Percentiles rank a stretch among this genome's conserved stretches.
These are phyloP conservation scores for Hypanus sabinus DNA, from an alignment of 2,113 vertebrate species.

Conservation along the genomic window DNA sequence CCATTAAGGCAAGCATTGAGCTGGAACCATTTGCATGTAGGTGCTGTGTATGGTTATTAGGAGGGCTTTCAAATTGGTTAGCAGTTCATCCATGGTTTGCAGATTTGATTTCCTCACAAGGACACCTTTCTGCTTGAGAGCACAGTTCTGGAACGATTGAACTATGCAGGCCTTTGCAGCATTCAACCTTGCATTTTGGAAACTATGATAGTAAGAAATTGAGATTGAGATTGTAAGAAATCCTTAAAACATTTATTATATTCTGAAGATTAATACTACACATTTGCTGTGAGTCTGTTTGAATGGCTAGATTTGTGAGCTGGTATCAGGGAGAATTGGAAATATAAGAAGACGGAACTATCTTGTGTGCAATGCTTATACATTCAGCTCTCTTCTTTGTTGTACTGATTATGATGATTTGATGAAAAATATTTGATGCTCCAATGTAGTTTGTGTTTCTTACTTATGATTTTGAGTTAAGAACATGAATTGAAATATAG, in stretches of 20 bases:
- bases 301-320: not conserved
- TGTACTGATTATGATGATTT: not conserved
- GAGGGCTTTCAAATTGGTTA: not conserved
- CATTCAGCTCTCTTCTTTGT: not conserved
- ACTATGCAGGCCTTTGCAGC: not conserved
- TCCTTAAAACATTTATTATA: not conserved
- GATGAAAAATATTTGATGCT: not conserved
- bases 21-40: not conserved
- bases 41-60: not conserved
- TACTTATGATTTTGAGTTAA: not conserved
- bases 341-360: not conserved
- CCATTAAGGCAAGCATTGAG: not conserved
- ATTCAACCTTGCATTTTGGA: not conserved
- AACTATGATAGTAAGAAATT: not conserved
- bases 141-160: not conserved
- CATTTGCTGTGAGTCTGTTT: not conserved
- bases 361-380: not conserved
- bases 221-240: not conserved
- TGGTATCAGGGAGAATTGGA: not conserved
- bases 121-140: not conserved
- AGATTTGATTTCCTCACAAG: not conserved
- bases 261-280: not conserved
- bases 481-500: not conserved
- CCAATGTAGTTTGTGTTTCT: not conserved
- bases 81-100: not conserved